A percentile compares a stretch with the other conserved stretches of the same genome.
phyloP scores from a whole-genome alignment of 2,797 vertebrate genomes.

The Avahi laniger region DNA sequence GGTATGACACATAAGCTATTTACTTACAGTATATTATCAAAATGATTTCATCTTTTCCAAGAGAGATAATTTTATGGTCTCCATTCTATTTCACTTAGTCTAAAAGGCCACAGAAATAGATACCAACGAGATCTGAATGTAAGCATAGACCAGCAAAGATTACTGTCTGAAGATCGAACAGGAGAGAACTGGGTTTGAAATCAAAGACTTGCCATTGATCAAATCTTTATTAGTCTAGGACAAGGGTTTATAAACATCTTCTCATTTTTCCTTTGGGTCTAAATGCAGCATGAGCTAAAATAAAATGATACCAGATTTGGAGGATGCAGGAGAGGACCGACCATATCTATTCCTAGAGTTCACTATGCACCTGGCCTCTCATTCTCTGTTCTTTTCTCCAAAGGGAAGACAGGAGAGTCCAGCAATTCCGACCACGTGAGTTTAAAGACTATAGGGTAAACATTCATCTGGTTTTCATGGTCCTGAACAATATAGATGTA shows the following conservation, averaged over 20 bases:
- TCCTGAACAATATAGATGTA: background rate
- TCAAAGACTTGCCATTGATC: conserved; percentile 63
- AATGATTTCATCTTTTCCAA: conserved; percentile 30
- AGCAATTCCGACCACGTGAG: background rate
- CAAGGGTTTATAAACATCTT: conserved; percentile 14
- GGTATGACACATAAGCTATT: background rate
- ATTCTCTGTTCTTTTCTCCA: background rate
- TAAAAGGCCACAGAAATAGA: conserved; percentile 20
- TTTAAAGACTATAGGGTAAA: background rate
- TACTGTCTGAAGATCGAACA: background rate
- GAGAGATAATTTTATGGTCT: background rate
- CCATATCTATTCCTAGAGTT: background rate
- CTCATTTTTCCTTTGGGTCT: conserved; percentile 34
- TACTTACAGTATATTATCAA: background rate
- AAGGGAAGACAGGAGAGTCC: background rate
- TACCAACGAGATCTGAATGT: background rate
- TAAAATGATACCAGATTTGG: background rate
- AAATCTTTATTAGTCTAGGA: conserved; percentile 4
- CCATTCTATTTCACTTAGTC: background rate
- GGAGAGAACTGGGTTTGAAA: conserved; percentile 44
- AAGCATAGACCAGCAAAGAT: background rate
- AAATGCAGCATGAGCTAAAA: background rate
- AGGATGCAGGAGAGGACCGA: background rate
- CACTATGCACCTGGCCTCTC: background rate
- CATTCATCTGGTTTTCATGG: background rate